Base-by-base conservation (phyloP, 2,797 vertebrate genomes). In the Sebastes diploproa region DNA sequence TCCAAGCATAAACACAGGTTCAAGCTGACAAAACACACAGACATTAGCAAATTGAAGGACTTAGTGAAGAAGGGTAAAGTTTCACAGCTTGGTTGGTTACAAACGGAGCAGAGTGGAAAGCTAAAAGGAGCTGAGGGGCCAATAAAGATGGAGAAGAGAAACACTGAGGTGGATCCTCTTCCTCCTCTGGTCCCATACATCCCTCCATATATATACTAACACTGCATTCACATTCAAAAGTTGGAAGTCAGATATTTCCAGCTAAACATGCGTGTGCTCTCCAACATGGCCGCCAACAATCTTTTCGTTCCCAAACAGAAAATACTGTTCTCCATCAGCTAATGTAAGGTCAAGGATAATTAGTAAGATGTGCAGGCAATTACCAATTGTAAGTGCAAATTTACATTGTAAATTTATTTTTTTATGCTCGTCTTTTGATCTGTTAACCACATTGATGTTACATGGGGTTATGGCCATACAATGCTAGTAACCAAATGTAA, bases 1-100 rank as follows among this genome's bases (percentile, higher is more conserved):
- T 74, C 85, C 81, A 84, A 87, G 90, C 94, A 93, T 75, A 95
- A 94, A 93, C 91, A 94, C 87, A 85, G 88, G 86, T 89, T 91
- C 81, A 90, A 90, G 76, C 86, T 92, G 89, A 91, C 84, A 91
- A 88, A 93, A 93, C 86, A 93, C 88, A 86, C 55, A 68, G 18
- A 87, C 86, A 88, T 88, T 81, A 90, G 87, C 74, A 81, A 90
- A 95, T 81, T 91, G 82, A 93, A 84, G 64, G 77, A 85, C 90
- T 92, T 67, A 79, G 86, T 72, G 60, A 18, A 71, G 46, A 59
- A 18, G 56, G 69, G 72, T 78, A 22, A 63, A 77, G 66, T 71
- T 85, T 80, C 67, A 80, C 27, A n/a, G 67, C 13, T 67, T 20
- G 78, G 25, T 65, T 75, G 74, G 55, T 85, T 83, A 89, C 66